Percentiles rank a stretch among this genome's conserved stretches.
Conservation (phyloP, 1,140 invertebrate species). For the Trialeurodes vaporariorum region DNA sequence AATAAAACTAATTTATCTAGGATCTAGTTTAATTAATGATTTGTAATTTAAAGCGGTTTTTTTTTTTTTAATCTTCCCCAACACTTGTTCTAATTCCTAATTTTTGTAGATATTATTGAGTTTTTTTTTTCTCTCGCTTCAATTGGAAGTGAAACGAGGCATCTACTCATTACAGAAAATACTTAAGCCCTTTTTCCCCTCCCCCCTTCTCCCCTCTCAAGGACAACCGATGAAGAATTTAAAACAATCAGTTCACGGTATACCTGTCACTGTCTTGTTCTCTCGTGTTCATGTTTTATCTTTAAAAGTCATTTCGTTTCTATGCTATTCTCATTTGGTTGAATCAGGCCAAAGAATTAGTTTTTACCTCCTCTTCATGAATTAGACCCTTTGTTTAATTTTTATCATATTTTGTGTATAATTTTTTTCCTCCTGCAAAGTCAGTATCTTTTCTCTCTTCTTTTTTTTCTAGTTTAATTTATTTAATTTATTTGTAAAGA, state of each 20-base stretch:
- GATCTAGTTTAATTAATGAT: not conserved
- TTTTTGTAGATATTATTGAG: too few species aligned
- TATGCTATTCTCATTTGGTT: not conserved
- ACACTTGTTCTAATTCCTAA: too few species aligned
- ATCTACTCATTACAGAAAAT: too few species aligned
- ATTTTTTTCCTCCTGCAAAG: not conserved
- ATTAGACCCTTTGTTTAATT: not conserved
- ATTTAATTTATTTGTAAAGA: not conserved
- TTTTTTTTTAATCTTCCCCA: too few species aligned
- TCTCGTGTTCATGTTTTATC: not conserved
- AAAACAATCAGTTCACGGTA: too few species aligned
- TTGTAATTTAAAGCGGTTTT: too few species aligned
- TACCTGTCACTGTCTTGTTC: too few species aligned
- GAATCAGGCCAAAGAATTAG: not conserved
- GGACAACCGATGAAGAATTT: too few species aligned
- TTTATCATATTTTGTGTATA: not conserved
- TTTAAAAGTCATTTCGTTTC: not conserved
- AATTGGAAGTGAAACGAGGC: too few species aligned
- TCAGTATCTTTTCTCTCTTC: not conserved
- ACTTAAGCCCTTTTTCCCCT: too few species aligned
- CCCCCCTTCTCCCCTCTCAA: too few species aligned
- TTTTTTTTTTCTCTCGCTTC: too few species aligned
- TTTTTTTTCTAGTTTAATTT: not conserved
- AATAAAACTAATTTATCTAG: not conserved
- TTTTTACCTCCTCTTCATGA: not conserved